Evolutionary conservation across 2,888 invertebrate genomes (phyloP).

Genomic region (Phengaris alcon): DNA sequence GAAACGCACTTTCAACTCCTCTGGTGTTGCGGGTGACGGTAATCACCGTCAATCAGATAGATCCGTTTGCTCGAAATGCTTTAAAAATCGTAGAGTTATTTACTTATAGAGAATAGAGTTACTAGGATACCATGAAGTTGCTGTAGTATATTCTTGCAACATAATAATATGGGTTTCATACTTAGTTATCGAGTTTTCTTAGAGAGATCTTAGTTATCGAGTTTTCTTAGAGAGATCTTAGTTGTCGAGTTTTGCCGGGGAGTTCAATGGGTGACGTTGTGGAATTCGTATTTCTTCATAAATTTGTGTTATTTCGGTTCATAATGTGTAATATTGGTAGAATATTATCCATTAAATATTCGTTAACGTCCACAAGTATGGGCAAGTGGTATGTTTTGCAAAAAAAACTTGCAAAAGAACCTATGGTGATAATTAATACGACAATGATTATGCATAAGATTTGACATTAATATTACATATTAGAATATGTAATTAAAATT

Average conservation of each 20-base stretch:
- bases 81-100: neutral
- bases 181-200: too few relatives aligned
- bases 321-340: too few relatives aligned
- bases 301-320: too few relatives aligned
- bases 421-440: neutral
- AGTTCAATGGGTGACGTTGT: too few relatives aligned
- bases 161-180: neutral
- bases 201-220: too few relatives aligned
- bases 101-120: too few relatives aligned
- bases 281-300: too few relatives aligned
- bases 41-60: neutral
- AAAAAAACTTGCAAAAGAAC: neutral
- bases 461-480: conserved; percentile 18
- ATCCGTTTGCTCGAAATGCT: neutral
- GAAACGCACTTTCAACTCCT: neutral
- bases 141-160: neutral
- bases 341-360: too few relatives aligned
- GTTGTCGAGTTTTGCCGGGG: too few relatives aligned
- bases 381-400: too few relatives aligned
- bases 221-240: too few relatives aligned
- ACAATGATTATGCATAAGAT: neutral
- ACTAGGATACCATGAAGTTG: neutral
- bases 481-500: neutral
- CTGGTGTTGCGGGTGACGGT: neutral
- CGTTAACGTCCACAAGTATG: too few relatives aligned